Evolutionary conservation across 2,113 vertebrate genomes (phyloP).

Genomic region (Balaenoptera acutorostrata): DNA sequence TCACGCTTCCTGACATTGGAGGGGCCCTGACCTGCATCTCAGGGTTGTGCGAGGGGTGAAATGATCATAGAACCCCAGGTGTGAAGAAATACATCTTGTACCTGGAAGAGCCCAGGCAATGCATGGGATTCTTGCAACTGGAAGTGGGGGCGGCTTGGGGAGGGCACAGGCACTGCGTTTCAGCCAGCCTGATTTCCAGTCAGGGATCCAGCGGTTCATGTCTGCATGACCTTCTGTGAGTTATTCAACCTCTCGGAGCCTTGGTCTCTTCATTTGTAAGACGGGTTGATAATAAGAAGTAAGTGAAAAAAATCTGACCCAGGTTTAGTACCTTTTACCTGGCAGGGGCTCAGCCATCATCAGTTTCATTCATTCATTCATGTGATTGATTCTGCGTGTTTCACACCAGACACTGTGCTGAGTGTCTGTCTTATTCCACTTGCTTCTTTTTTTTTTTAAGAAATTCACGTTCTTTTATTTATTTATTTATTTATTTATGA

Average conservation of each 20-base stretch:
- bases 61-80: background rate
- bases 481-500: no score
- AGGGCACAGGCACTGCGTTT: fast-evolving
- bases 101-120: background rate
- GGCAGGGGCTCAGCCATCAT: background rate
- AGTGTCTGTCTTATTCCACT: background rate
- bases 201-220: background rate
- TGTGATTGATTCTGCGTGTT: background rate
- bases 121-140: background rate
- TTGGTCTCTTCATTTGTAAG: background rate
- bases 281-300: background rate
- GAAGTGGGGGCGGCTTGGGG: no score
- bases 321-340: background rate
- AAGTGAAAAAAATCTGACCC: background rate
- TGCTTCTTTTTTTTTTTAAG: background rate
- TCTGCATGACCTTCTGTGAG: background rate
- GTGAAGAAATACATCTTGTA: background rate
- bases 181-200: background rate
- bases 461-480: no score
- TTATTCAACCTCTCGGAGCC: background rate
- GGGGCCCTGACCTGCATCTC: background rate
- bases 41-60: background rate
- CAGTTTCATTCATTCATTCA: background rate
- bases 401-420: fast-evolving
- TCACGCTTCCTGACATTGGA: background rate